Evolutionary conservation across 2,888 invertebrate genomes (phyloP).

Genomic region (Lepidocyrtinus sp.): DNA sequence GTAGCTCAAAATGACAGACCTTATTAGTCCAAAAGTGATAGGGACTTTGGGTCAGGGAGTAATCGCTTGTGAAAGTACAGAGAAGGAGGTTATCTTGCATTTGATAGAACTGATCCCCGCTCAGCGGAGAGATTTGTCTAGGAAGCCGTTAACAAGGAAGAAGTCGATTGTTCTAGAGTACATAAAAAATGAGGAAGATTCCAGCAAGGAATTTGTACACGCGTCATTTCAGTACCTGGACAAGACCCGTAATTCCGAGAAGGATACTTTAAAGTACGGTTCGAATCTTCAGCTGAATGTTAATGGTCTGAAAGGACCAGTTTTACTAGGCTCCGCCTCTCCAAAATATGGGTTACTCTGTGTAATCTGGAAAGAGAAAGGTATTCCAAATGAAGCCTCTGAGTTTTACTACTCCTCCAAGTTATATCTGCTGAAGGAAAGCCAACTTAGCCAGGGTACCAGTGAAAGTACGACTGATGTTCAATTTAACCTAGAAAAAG

Average conservation of each 20-base stretch:
- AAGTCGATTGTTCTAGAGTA: conserved; percentile 23
- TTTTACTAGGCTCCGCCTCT: neutral
- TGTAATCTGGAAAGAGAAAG: conserved; percentile 28
- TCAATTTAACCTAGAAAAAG: conserved; percentile 25
- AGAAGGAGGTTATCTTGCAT: neutral
- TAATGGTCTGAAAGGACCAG: neutral
- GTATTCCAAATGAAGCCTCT: neutral
- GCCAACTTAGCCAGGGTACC: neutral
- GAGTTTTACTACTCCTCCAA: conserved; percentile 33
- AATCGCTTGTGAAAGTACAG: conserved; percentile 8
- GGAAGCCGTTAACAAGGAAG: conserved; percentile 35
- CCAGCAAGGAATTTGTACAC: conserved; percentile 17
- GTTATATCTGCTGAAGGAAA: conserved; percentile 28
- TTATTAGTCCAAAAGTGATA: conserved; percentile 16
- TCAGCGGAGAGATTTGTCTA: conserved; percentile 25
- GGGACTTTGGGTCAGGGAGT: conserved; percentile 39
- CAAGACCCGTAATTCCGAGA: conserved; percentile 25
- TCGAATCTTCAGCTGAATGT: conserved; percentile 24
- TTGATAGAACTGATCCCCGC: conserved; percentile 31
- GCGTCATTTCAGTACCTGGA: conserved; percentile 42
- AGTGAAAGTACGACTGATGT: conserved; percentile 30
- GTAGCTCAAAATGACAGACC: too few species aligned
- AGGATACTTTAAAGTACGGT: conserved; percentile 6
- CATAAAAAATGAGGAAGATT: neutral
- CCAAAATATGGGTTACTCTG: conserved; percentile 31